These are phyloP conservation scores for Lophotriccus pileatus DNA, from an alignment of 2,797 vertebrate species.

Conservation along the genomic window DNA sequence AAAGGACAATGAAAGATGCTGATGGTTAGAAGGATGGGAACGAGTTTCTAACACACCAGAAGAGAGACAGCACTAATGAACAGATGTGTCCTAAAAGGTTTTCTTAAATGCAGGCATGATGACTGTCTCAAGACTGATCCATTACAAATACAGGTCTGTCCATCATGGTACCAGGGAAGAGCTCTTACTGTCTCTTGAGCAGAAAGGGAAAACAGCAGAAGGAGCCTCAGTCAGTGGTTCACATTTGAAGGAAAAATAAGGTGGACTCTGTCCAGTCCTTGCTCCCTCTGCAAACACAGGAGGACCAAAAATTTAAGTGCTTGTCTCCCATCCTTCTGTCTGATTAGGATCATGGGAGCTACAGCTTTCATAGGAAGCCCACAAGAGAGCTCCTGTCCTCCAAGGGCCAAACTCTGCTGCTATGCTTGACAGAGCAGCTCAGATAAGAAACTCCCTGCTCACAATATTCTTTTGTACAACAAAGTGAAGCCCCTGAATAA, in stretches of 20 bases:
- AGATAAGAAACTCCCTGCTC: background rate
- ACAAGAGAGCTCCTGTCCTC: background rate
- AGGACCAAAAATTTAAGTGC: background rate
- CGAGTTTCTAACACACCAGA: background rate
- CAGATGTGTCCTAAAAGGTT: background rate
- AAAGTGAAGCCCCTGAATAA: background rate
- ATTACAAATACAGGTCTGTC: background rate
- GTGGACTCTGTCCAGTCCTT: background rate
- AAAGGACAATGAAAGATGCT: background rate
- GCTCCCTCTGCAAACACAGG: background rate
- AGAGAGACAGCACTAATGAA: background rate
- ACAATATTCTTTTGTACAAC: background rate
- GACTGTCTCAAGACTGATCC: background rate
- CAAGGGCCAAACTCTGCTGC: background rate
- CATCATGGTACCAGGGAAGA: background rate
- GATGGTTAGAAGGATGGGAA: background rate
- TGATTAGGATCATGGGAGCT: fast-evolving
- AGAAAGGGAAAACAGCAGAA: background rate
- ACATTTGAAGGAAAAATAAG: background rate
- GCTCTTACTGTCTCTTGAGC: background rate
- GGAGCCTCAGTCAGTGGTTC: background rate
- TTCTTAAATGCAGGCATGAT: background rate
- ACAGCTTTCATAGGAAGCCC: background rate
- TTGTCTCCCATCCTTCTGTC: background rate
- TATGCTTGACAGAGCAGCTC: background rate